Conservation (phyloP, 1,140 invertebrate species). For the Tetramorium simillimum region DNA sequence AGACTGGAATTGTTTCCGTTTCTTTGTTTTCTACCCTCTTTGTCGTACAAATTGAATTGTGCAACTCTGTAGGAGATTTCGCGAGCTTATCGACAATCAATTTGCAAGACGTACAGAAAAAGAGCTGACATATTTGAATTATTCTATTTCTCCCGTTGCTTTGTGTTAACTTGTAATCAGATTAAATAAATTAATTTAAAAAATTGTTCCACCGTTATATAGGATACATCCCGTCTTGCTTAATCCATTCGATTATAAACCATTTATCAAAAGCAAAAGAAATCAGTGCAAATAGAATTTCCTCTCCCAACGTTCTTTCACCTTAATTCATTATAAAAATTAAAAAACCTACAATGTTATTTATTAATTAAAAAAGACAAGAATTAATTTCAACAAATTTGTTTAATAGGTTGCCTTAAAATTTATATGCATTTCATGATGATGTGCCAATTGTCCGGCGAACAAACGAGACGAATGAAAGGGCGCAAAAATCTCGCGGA, state of each 20-base stretch:
- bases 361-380: neutral
- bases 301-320: neutral
- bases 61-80: neutral
- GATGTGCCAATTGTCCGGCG: neutral
- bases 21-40: constrained; percentile 6
- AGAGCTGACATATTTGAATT: neutral
- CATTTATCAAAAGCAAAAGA: neutral
- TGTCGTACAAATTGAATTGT: constrained; percentile 46
- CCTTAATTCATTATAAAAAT: constrained; percentile 6
- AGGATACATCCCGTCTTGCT: neutral
- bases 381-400: neutral
- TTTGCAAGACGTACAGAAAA: constrained; percentile 14
- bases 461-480: neutral
- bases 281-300: neutral
- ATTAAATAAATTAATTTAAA: neutral
- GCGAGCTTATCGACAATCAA: constrained; percentile 22
- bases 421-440: neutral
- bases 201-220: neutral
- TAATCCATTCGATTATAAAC: neutral
- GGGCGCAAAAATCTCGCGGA: constrained; percentile 6
- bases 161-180: neutral
- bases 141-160: neutral
- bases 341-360: neutral
- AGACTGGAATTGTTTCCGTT: constrained; percentile 2
- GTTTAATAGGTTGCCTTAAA: neutral